Conservation (phyloP, 2,797 vertebrate genomes). For the Gobionotothen gibberifrons region DNA sequence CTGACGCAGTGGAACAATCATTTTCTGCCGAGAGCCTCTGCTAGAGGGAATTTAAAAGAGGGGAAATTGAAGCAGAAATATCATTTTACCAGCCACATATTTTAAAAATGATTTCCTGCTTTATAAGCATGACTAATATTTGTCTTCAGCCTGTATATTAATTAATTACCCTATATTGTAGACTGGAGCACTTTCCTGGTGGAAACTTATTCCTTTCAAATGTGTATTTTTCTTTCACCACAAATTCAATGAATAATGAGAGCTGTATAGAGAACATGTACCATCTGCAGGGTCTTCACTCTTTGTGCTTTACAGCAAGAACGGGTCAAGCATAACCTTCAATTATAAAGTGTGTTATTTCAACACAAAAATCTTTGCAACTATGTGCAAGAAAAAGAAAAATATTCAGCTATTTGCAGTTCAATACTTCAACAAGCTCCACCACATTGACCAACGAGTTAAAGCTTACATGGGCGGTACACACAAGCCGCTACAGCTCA, state of each 20-base stretch:
- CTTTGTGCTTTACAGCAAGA: background rate
- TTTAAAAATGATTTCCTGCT: conserved; percentile 48
- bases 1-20: conserved; percentile 46
- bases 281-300: background rate
- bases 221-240: background rate
- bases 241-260: background rate
- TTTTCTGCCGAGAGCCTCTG: conserved; percentile 38
- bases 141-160: conserved; percentile 12
- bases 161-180: conserved; percentile 40
- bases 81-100: conserved; percentile 19
- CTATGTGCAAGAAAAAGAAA: no score
- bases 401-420: background rate
- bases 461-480: background rate
- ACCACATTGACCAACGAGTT: conserved; percentile 3
- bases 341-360: background rate
- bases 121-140: conserved; percentile 30
- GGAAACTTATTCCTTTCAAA: background rate
- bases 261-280: background rate
- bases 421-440: background rate
- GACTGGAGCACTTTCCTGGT: background rate
- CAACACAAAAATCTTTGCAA: background rate
- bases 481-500: conserved; percentile 4
- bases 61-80: conserved; percentile 48
- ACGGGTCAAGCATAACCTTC: background rate
- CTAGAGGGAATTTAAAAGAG: conserved; percentile 48